These are phyloP conservation scores for Platyura marginata DNA, from an alignment of 1,140 invertebrate species.

Conservation along the genomic window DNA sequence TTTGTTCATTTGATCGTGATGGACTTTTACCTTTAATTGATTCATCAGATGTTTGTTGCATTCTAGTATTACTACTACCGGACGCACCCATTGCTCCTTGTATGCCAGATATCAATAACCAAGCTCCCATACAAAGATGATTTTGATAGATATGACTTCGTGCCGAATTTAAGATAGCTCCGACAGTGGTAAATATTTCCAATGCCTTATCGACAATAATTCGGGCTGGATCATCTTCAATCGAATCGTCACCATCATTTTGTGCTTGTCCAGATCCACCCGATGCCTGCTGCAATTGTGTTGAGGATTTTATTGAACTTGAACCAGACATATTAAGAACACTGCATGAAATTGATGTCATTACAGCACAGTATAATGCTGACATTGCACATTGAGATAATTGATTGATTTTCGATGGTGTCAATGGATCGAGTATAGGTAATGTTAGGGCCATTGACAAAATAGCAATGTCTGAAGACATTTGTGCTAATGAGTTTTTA, in stretches of 20 bases:
- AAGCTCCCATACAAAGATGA: conserved; percentile 68
- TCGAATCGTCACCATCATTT: conserved; percentile 17
- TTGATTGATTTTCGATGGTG: conserved; percentile 56
- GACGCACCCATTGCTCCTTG: conserved; percentile 38
- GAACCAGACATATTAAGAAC: conserved; percentile 25
- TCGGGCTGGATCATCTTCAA: conserved; percentile 16
- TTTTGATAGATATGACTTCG: conserved; percentile 75
- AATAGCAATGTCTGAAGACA: conserved; percentile 67
- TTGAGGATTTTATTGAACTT: conserved; percentile 14
- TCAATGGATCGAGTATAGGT: conserved; percentile 74
- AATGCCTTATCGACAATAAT: conserved; percentile 39
- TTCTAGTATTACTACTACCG: conserved; percentile 16
- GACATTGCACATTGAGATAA: conserved; percentile 54
- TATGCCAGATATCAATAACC: conserved; percentile 71
- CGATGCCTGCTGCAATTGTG: conserved; percentile 6
- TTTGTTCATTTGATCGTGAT: conserved; percentile 1
- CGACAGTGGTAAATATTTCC: conserved; percentile 66
- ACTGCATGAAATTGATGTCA: conserved; percentile 38
- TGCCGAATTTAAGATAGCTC: conserved; percentile 60
- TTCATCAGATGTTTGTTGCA: neutral
- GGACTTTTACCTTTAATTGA: conserved; percentile 11
- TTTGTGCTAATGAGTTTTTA: conserved; percentile 28
- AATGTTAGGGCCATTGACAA: conserved; percentile 65
- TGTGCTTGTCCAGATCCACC: conserved; percentile 2
- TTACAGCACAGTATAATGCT: conserved; percentile 60